phyloP scores from a whole-genome alignment of 2,888 invertebrate genomes.

The Palloptera scutellata region DNA sequence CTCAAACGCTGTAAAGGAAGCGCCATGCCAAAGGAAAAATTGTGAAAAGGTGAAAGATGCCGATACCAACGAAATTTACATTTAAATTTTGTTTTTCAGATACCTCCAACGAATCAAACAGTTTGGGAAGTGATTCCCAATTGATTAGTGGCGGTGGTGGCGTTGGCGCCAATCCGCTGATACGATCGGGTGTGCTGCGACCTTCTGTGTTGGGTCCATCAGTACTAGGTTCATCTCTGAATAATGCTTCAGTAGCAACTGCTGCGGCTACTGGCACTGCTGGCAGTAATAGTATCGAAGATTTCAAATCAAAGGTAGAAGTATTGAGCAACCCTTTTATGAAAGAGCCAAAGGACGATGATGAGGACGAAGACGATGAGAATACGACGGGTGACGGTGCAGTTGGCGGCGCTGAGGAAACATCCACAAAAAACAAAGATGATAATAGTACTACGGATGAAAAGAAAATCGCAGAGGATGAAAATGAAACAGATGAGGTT shows the following conservation, averaged over 20 bases:
- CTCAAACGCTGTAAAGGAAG: background rate
- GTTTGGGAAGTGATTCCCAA: slow-evolving; percentile 53
- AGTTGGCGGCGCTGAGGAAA: slow-evolving; percentile 35
- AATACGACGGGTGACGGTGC: slow-evolving; percentile 35
- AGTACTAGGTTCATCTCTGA: slow-evolving; percentile 44
- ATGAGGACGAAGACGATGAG: slow-evolving; percentile 38
- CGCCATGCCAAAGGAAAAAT: slow-evolving; percentile 12
- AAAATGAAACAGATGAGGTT: slow-evolving; percentile 52
- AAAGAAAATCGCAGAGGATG: slow-evolving; percentile 37
- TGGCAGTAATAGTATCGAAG: slow-evolving; percentile 38
- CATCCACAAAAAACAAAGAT: slow-evolving; percentile 36
- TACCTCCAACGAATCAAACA: slow-evolving; percentile 61
- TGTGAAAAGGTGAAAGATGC: slow-evolving; percentile 30
- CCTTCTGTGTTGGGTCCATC: slow-evolving; percentile 58
- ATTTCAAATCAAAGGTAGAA: slow-evolving; percentile 34
- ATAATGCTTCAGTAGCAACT: slow-evolving; percentile 7
- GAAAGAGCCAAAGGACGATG: slow-evolving; percentile 53
- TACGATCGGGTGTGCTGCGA: slow-evolving; percentile 55
- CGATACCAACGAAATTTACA: slow-evolving; percentile 5
- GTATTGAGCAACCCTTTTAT: slow-evolving; percentile 57
- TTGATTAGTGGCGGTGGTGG: slow-evolving; percentile 53
- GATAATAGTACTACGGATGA: slow-evolving; percentile 46
- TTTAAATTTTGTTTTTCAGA: slow-evolving; percentile 46
- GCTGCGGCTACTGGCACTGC: slow-evolving; percentile 33
- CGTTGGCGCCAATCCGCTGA: slow-evolving; percentile 39